Base-by-base conservation (phyloP, 2,888 invertebrate species). In the Melinopterus prodromus region DNA sequence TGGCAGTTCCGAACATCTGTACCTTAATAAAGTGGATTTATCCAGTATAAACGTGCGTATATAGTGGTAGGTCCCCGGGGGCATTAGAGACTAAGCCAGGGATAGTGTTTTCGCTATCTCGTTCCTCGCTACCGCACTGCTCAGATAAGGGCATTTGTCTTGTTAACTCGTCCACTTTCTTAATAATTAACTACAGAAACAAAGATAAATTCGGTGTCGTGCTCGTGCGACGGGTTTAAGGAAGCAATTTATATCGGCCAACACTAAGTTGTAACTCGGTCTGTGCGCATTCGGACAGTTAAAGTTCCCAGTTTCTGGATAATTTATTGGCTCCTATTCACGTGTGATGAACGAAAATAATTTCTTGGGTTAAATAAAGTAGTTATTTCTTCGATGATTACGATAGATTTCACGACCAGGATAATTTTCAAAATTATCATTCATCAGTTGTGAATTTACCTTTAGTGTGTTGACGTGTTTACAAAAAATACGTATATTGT, bases 121-220 rank as follows among this genome's bases (percentile, higher is more conserved):
- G 74, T 74, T 36, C 37, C 74, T 35, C 74, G 53, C 37, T 74
- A 36, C n/a, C 35, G 74, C 74, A 74, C 69, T 69, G 12, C 6
- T 26, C 69, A 53, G 72, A 35, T 16, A 74, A 77, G 77, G 74
- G 37, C 75, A 75, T 77, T 75, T 70, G 74, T 77, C 77, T 80
- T 80, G 77, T 80, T 80, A 80, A 77, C 70, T 80, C 75, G 69
- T 77, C 75, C 70, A 16, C 70, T 77, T 77, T 77, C 80, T 80
- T 80, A 80, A 80, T 80, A 80, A 80, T 80, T 80, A 80, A 80
- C 76, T 79, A 76, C 76, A 76, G 71, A 15, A 79, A 76, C 76
- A 76, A 79, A 79, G 79, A 79, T 79, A 76, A 79, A 79, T 79
- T 79, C 26, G 76, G 79, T 79, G 79, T 71, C 76, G 76, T 53